Percentiles rank a stretch among this genome's conserved stretches.
Evolutionary conservation across 1,140 invertebrate species (phyloP).

Genomic region (Adelges cooleyi): DNA sequence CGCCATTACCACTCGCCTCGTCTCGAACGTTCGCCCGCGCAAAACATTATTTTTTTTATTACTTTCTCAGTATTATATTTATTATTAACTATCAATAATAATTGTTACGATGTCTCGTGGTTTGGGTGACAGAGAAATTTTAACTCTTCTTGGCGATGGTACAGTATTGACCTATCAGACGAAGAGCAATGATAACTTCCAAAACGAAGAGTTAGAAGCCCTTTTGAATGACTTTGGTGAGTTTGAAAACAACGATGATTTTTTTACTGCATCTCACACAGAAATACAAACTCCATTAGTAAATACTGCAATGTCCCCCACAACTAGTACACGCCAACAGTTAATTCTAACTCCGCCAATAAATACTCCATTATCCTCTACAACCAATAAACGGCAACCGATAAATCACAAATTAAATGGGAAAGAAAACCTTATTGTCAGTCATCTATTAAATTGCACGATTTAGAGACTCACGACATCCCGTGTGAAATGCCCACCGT

Average conservation of each 20-base stretch:
- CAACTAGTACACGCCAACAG: not conserved
- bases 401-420: slow-evolving; percentile 1
- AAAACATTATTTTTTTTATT: no score
- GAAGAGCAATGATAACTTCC: not conserved
- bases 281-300: not conserved
- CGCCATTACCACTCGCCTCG: no score
- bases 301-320: not conserved
- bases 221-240: not conserved
- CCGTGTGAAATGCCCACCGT: not conserved
- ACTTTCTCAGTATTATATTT: no score
- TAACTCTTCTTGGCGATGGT: not conserved
- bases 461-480: not conserved
- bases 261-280: no score
- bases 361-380: no score
- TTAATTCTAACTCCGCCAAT: no score
- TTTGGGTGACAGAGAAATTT: not conserved
- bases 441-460: not conserved
- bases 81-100: no score
- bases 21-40: no score
- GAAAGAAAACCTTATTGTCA: not conserved
- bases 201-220: not conserved
- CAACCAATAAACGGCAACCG: no score
- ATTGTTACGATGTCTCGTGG: not conserved
- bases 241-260: not conserved
- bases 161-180: not conserved